Evolutionary conservation across 1,140 invertebrate species (phyloP).

Genomic region (Hyles euphorbiae): DNA sequence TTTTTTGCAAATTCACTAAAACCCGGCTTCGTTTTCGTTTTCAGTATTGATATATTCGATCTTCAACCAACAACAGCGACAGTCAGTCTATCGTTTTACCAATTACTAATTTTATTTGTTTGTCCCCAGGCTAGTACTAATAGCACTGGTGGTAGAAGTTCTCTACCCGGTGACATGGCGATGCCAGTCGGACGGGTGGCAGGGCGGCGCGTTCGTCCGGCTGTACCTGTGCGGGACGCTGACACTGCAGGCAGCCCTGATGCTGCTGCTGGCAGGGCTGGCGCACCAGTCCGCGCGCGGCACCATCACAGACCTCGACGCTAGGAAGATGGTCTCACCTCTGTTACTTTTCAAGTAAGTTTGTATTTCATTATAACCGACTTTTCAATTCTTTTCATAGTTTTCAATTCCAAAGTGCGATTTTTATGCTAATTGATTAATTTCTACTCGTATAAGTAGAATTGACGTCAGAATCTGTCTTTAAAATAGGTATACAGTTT

Average conservation of each 20-base stretch:
- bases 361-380: neutral
- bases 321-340: conserved; percentile 79
- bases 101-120: conserved; percentile 1
- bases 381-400: neutral
- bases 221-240: conserved; percentile 81
- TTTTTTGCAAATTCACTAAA: too few species aligned
- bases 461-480: too few species aligned
- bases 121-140: conserved; percentile 78
- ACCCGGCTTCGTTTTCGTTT: too few species aligned
- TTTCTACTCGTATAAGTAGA: too few species aligned
- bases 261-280: conserved; percentile 79
- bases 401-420: too few species aligned
- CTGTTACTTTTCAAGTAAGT: conserved; percentile 82
- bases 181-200: conserved; percentile 79
- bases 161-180: conserved; percentile 77
- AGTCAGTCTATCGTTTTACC: too few species aligned
- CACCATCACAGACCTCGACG: conserved; percentile 82
- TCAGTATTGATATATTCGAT: too few species aligned
- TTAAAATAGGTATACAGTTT: too few species aligned
- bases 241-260: conserved; percentile 76
- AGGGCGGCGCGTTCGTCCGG: conserved; percentile 80
- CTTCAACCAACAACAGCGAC: too few species aligned
- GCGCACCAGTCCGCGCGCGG: conserved; percentile 83
- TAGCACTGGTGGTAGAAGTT: conserved; percentile 78
- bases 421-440: too few species aligned